Conservation (phyloP, 2,888 invertebrate genomes). For the Panzeria rudis region DNA sequence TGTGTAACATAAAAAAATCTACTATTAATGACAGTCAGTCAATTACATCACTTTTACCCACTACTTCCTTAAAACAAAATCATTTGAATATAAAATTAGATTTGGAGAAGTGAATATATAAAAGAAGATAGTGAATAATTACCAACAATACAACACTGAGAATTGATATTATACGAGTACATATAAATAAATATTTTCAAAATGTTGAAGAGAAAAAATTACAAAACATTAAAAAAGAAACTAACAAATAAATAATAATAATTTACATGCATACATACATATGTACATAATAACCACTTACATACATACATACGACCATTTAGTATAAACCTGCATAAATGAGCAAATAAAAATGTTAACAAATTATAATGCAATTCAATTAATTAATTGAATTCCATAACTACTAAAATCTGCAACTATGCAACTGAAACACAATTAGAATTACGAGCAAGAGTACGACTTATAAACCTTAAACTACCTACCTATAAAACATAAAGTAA, state of each 20-base stretch:
- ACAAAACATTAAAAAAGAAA: not conserved
- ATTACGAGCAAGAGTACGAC: conserved; percentile 40
- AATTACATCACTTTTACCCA: conserved; percentile 55
- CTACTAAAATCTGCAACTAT: conserved; percentile 12
- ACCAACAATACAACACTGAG: conserved; percentile 58
- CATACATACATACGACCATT: conserved; percentile 24
- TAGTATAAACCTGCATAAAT: conserved; percentile 9
- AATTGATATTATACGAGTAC: conserved; percentile 60
- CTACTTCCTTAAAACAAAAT: conserved; percentile 22
- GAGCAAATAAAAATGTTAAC: not conserved
- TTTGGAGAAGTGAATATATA: conserved; percentile 22
- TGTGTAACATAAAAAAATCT: conserved; percentile 11
- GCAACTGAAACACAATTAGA: conserved; percentile 7
- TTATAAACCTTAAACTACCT: conserved; percentile 45
- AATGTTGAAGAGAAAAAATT: conserved; percentile 17
- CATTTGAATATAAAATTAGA: conserved; percentile 18
- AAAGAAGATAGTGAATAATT: conserved; percentile 11
- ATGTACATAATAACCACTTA: conserved; percentile 32
- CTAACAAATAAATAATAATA: conserved; percentile 9
- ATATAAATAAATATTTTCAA: not conserved
- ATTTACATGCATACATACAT: not conserved
- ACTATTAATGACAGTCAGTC: conserved; percentile 48
- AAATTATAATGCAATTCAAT: conserved; percentile 17
- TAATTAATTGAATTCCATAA: conserved; percentile 7
- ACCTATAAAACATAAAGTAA: not conserved